A percentile compares a stretch with the other conserved stretches of the same genome.
Evolutionary conservation across 2,113 vertebrate species (phyloP).

Genomic region (Aepyceros melampus): DNA sequence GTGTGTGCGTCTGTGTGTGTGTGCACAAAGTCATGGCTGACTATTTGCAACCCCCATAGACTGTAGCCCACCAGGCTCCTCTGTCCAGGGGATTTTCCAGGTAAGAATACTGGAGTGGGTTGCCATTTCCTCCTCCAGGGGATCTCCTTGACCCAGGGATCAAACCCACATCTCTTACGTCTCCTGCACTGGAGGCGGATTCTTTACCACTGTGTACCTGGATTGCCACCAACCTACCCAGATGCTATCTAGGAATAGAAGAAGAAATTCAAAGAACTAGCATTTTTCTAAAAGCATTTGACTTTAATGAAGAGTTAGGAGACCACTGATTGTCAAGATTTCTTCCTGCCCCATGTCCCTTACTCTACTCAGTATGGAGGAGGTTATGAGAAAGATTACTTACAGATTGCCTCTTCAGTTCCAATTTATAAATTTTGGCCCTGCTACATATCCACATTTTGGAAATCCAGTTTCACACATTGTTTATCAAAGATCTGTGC

Average conservation of each 20-base stretch:
- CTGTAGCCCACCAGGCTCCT: background rate
- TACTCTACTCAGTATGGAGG: background rate
- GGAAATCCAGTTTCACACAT: background rate
- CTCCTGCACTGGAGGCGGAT: background rate
- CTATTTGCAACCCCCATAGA: background rate
- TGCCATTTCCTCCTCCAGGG: background rate
- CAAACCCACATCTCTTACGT: background rate
- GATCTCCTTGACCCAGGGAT: background rate
- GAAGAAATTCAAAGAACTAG: background rate
- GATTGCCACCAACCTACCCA: background rate
- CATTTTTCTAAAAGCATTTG: background rate
- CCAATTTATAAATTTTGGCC: background rate
- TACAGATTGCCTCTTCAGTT: background rate
- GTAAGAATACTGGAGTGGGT: background rate
- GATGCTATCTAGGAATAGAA: background rate
- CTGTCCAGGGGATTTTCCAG: background rate
- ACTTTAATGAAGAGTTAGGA: background rate
- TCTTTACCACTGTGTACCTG: background rate
- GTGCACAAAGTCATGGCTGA: background rate
- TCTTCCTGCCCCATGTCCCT: background rate
- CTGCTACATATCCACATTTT: background rate
- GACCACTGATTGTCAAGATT: background rate
- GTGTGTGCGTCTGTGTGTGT: rapidly evolving
- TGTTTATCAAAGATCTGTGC: background rate
- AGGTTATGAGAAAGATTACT: background rate